phyloP scores from a whole-genome alignment of 92 coral and sea anemone species.

The Parazoanthus swiftii region DNA sequence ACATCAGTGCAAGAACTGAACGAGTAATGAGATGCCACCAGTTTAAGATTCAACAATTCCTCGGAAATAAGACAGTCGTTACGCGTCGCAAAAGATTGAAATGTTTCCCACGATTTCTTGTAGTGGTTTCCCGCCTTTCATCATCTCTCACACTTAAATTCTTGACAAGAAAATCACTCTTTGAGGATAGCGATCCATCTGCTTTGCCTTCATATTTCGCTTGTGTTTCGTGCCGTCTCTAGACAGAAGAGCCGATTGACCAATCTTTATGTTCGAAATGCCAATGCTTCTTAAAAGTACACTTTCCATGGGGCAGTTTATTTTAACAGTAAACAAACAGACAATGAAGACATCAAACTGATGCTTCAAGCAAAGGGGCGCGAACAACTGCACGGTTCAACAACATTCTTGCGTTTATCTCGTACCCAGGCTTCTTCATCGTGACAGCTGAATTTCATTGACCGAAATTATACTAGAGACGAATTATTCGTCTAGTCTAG shows the following conservation, averaged over 20 bases:
- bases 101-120: no score
- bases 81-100: background rate
- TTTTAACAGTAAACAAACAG: background rate
- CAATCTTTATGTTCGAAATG: slow-evolving; percentile 45
- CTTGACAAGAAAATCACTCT: no score
- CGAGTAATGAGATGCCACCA: slow-evolving; percentile 44
- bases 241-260: slow-evolving; percentile 46
- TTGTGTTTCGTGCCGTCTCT: slow-evolving; percentile 42
- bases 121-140: no score
- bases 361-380: background rate
- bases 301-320: slow-evolving; percentile 45
- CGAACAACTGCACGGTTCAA: no score
- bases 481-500: no score
- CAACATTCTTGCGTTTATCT: no score
- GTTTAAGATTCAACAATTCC: slow-evolving; percentile 38
- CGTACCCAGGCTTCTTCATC: no score
- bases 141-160: no score
- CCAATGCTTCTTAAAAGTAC: slow-evolving; percentile 46
- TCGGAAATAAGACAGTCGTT: slow-evolving; percentile 26
- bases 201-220: slow-evolving; percentile 1
- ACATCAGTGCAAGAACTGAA: slow-evolving; percentile 42
- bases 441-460: no score
- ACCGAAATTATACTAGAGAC: no score
- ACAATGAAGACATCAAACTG: background rate
- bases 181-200: no score